These are phyloP conservation scores for Eupristina koningsbergeri DNA, from an alignment of 1,140 invertebrate species.

Conservation along the genomic window DNA sequence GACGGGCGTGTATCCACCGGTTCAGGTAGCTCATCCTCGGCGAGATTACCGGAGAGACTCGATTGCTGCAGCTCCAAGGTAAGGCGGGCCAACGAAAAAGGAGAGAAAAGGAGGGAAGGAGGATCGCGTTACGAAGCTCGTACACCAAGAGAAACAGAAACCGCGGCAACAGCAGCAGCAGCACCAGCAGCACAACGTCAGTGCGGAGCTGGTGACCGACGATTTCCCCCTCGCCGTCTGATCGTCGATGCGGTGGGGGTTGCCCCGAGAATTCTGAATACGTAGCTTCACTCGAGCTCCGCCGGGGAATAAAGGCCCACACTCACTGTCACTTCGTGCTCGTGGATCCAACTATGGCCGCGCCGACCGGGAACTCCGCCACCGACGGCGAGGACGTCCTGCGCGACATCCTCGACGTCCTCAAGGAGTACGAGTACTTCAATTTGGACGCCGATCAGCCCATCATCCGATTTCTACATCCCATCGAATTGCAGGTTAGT, in stretches of 20 bases:
- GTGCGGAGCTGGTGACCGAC: background rate
- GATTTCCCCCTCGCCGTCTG: background rate
- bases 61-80: background rate
- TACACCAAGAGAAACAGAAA: too few relatives aligned
- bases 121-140: background rate
- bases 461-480: conserved; percentile 68
- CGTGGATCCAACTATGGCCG: background rate
- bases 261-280: background rate
- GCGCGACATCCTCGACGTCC: conserved; percentile 56
- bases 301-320: background rate
- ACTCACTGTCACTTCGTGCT: background rate
- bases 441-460: conserved; percentile 56
- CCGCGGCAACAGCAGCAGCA: too few relatives aligned
- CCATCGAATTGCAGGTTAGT: conserved; percentile 66
- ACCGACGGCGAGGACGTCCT: background rate
- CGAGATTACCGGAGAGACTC: background rate
- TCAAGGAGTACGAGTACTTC: conserved; percentile 64
- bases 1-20: background rate
- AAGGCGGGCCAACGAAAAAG: too few relatives aligned
- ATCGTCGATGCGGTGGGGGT: conserved; percentile 8
- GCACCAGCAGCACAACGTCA: background rate
- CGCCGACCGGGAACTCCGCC: background rate
- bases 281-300: background rate
- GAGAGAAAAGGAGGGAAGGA: background rate
- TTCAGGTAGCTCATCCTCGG: background rate